A percentile compares a stretch with the other conserved stretches of the same genome.
These are phyloP conservation scores for Orgyia antiqua DNA, from an alignment of 2,888 invertebrate genomes.

Conservation along the genomic window DNA sequence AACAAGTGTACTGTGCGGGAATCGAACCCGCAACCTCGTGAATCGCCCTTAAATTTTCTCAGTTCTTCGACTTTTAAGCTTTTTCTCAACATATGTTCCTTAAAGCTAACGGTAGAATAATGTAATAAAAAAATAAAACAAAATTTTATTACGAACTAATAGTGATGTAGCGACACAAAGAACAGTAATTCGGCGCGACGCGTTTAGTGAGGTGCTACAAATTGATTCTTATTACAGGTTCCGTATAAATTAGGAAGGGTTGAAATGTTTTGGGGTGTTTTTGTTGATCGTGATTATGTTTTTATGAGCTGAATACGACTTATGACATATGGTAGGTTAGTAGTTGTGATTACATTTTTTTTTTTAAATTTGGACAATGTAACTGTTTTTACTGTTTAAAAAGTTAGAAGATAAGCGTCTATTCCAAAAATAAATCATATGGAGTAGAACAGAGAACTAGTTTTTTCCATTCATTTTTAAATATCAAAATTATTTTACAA, in stretches of 20 bases:
- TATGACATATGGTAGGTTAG: not conserved
- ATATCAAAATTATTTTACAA: too few relatives aligned
- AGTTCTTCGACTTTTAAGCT: not conserved
- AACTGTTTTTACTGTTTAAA: too few relatives aligned
- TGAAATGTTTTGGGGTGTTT: conserved; percentile 25
- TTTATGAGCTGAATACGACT: conserved; percentile 3
- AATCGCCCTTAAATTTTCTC: too few relatives aligned
- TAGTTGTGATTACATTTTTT: too few relatives aligned
- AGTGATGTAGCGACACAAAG: conserved; percentile 36
- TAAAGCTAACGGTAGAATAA: not conserved
- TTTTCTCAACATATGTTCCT: not conserved
- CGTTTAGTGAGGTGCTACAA: conserved; percentile 54
- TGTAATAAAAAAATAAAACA: conserved; percentile 17
- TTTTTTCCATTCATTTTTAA: too few relatives aligned
- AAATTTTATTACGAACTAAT: conserved; percentile 19
- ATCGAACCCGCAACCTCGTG: too few relatives aligned
- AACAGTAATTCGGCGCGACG: conserved; percentile 46
- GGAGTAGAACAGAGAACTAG: too few relatives aligned
- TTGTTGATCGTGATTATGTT: conserved; percentile 18
- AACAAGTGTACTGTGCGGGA: too few relatives aligned
- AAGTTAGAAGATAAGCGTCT: too few relatives aligned
- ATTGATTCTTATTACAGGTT: conserved; percentile 69
- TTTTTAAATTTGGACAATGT: too few relatives aligned
- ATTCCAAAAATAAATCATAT: too few relatives aligned
- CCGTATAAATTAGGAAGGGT: conserved; percentile 32